Percentiles rank a stretch among this genome's conserved stretches.
Conservation (phyloP, 2,888 invertebrate genomes). For the Drosophila maculinotata region DNA sequence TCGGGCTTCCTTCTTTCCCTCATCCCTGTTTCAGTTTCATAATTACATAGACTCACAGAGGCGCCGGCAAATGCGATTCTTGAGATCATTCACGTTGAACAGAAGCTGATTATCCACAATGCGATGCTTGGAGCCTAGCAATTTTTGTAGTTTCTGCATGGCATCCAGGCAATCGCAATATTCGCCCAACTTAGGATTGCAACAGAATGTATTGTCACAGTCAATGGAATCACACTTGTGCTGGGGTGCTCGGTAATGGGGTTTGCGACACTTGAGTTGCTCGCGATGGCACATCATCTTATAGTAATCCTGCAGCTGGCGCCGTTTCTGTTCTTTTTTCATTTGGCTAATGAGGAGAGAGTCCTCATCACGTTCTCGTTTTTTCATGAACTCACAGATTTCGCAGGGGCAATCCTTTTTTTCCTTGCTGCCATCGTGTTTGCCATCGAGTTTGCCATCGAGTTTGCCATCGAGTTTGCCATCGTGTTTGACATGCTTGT, state of each 20-base stretch:
- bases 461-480: background rate
- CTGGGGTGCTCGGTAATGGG: slow-evolving; percentile 17
- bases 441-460: no score
- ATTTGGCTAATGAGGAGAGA: slow-evolving; percentile 37
- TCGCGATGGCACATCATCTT: slow-evolving; percentile 24
- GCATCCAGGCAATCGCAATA: slow-evolving; percentile 57
- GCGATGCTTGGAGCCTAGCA: slow-evolving; percentile 26
- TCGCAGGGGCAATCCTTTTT: slow-evolving; percentile 42
- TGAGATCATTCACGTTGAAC: slow-evolving; percentile 46
- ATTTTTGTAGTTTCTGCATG: slow-evolving; percentile 44
- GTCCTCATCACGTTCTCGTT: slow-evolving; percentile 19
- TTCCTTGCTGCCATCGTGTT: no score
- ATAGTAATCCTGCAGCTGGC: slow-evolving; percentile 30
- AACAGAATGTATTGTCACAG: slow-evolving; percentile 25
- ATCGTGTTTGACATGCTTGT: no score
- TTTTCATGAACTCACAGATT: slow-evolving; percentile 30
- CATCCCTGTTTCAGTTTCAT: no score
- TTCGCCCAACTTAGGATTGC: slow-evolving; percentile 18
- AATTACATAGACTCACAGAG: slow-evolving; percentile 40
- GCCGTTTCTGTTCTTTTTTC: slow-evolving; percentile 26
- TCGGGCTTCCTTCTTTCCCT: no score
- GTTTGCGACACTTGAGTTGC: background rate
- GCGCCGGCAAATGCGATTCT: slow-evolving; percentile 40
- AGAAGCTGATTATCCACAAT: slow-evolving; percentile 29
- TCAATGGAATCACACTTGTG: slow-evolving; percentile 28